Conservation (phyloP, 2,888 invertebrate species). For the Melipona beecheii region DNA sequence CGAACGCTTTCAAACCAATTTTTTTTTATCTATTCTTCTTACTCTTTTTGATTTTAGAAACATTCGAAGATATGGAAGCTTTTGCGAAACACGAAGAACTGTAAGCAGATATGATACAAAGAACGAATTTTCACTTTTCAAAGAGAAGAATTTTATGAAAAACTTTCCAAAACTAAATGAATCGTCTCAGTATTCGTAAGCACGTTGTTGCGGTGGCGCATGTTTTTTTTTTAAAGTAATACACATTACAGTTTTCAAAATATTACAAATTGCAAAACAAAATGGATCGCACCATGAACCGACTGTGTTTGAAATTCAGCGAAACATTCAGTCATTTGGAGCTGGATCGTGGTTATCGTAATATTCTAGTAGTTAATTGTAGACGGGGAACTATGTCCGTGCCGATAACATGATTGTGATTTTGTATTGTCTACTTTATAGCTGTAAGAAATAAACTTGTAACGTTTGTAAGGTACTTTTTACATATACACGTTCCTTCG, state of each 20-base stretch:
- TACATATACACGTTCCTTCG: conserved; percentile 11
- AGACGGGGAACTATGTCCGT: conserved; percentile 29
- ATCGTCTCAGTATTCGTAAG: not conserved
- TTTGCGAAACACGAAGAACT: conserved; percentile 78
- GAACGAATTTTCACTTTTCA: too few relatives aligned
- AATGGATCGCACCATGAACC: not conserved
- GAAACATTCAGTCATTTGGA: not conserved
- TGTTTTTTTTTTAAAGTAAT: not conserved
- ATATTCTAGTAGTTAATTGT: conserved; percentile 46
- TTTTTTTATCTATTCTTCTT: not conserved
- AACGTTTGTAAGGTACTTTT: conserved; percentile 67
- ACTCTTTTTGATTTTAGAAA: conserved; percentile 70
- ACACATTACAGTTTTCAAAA: too few relatives aligned
- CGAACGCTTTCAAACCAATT: not conserved
- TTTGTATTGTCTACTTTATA: conserved; percentile 70
- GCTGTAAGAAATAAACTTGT: conserved; percentile 73
- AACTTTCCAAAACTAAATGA: not conserved
- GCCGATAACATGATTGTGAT: conserved; percentile 67
- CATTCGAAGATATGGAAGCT: conserved; percentile 61
- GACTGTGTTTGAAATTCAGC: not conserved
- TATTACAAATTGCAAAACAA: not conserved
- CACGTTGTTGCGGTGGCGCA: not conserved
- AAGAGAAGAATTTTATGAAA: not conserved
- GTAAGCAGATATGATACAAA: conserved; percentile 26
- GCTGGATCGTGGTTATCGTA: conserved; percentile 26